A percentile compares a stretch with the other conserved stretches of the same genome.
These are phyloP conservation scores for Ctenodactylus gundi DNA, from an alignment of 2,113 vertebrate species.

Conservation along the genomic window DNA sequence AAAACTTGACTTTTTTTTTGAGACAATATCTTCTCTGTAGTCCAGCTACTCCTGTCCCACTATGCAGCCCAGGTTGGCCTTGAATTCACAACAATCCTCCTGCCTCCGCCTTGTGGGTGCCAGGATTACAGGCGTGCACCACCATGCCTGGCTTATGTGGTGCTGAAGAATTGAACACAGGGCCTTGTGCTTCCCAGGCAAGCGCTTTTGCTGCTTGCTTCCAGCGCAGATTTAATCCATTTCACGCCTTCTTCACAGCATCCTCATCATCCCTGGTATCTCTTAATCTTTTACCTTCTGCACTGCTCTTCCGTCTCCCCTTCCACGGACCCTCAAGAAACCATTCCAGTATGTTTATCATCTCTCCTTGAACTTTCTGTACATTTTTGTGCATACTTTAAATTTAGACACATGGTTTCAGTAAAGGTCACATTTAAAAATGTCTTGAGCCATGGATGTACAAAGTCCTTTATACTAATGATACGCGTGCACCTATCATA, in stretches of 20 bases:
- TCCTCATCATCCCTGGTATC: background rate
- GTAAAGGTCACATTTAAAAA: background rate
- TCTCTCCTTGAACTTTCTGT: background rate
- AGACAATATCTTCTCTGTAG: no score
- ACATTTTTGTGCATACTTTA: slow-evolving; percentile 23
- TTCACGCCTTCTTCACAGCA: no score
- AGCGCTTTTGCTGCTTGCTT: no score
- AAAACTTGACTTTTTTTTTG: background rate
- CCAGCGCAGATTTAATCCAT: no score
- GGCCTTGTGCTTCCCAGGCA: no score
- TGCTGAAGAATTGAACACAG: no score
- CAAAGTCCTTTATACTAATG: background rate
- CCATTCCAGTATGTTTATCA: background rate
- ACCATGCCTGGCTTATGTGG: no score
- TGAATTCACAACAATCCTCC: no score
- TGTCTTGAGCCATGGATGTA: background rate
- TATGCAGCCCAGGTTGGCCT: no score
- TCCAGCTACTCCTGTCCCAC: no score
- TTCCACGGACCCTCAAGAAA: background rate
- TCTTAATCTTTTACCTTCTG: background rate
- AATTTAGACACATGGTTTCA: background rate
- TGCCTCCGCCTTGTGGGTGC: no score
- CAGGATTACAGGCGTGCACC: no score
- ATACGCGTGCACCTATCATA: background rate
- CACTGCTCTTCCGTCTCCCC: background rate